Conservation (phyloP, 35 echinoderm and acorn worm species). For the Chiridota heheva region DNA sequence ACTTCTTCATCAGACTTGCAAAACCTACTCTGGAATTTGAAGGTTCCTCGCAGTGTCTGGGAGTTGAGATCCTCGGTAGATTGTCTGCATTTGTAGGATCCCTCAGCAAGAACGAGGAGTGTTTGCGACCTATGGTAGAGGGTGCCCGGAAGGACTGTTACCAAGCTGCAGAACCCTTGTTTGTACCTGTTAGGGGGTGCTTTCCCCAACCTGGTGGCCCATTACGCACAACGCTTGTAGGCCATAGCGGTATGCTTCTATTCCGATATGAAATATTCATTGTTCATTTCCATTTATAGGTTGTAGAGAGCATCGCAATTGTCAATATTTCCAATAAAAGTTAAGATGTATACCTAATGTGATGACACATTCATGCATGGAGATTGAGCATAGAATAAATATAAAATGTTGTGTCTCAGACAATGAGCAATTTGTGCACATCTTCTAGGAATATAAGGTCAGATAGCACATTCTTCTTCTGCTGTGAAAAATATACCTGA, state of each 20-base stretch:
- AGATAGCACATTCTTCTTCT: too few relatives aligned
- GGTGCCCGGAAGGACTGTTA: conserved; percentile 62
- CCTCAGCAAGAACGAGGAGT: conserved; percentile 15
- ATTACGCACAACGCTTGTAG: conserved; percentile 77
- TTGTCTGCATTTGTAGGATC: conserved; percentile 46
- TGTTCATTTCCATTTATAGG: too few relatives aligned
- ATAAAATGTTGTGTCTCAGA: too few relatives aligned
- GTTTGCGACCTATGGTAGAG: conserved; percentile 55
- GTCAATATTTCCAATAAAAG: too few relatives aligned
- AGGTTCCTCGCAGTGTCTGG: conserved; percentile 35
- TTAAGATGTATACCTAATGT: too few relatives aligned
- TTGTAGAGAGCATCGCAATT: too few relatives aligned
- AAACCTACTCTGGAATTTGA: conserved; percentile 90
- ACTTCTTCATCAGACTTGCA: conserved; percentile 56
- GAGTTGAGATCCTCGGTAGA: conserved; percentile 71
- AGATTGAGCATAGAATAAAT: too few relatives aligned
- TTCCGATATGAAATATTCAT: too few relatives aligned
- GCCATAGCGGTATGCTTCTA: conserved; percentile 66
- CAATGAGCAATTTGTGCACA: too few relatives aligned
- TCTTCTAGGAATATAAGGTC: too few relatives aligned
- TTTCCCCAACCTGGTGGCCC: conserved; percentile 87
- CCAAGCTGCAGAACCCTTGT: conserved; percentile 11
- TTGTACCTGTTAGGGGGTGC: conserved; percentile 71
- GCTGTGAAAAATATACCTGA: too few relatives aligned
- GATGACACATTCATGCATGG: too few relatives aligned